These are phyloP conservation scores for Phylloscopus trochilus DNA, from an alignment of 2,113 vertebrate species.

Conservation along the genomic window DNA sequence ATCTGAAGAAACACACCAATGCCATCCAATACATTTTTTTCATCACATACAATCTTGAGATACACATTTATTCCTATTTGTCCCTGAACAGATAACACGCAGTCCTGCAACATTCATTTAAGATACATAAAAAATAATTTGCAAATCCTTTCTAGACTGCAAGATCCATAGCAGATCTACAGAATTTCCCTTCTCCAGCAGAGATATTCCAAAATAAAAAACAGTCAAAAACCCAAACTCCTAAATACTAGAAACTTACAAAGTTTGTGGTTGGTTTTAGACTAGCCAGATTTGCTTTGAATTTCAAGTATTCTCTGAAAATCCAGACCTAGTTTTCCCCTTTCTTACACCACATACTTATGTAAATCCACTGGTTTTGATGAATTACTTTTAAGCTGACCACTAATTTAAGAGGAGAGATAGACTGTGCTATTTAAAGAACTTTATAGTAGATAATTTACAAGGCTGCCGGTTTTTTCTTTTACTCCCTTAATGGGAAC, in stretches of 20 bases:
- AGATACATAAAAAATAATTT: background rate
- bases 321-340: background rate
- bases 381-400: constrained; percentile 17
- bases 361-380: background rate
- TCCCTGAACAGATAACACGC: background rate
- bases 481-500: background rate
- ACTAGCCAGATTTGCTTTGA: background rate
- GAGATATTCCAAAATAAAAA: background rate
- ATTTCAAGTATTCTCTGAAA: constrained; percentile 1
- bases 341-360: background rate
- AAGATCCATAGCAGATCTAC: background rate
- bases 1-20: background rate
- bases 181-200: background rate
- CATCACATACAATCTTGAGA: background rate
- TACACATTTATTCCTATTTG: background rate
- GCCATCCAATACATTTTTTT: background rate
- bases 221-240: background rate
- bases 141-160: background rate
- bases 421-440: background rate
- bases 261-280: background rate
- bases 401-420: constrained; percentile 25
- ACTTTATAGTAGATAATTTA: background rate
- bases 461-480: background rate
- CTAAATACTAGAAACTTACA: background rate
- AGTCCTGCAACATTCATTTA: background rate